Evolutionary conservation across 2,888 invertebrate genomes (phyloP).

Genomic region (Thyatira batis): DNA sequence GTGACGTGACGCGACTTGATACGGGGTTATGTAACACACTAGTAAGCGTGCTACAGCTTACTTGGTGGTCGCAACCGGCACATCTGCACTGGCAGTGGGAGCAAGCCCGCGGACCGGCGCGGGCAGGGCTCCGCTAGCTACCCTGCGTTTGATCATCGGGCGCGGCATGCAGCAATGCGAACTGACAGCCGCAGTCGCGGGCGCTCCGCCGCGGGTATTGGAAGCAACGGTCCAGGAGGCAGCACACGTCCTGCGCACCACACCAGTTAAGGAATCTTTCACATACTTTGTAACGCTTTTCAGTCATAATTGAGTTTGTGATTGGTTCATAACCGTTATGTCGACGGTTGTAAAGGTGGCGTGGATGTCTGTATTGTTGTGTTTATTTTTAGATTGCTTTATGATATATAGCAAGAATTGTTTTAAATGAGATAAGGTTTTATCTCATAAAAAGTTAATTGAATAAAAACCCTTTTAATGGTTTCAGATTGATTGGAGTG

Average conservation of each 20-base stretch:
- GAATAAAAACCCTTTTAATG: no score
- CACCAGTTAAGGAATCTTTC: conserved; percentile 67
- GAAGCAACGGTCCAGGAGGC: conserved; percentile 94
- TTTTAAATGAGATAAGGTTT: no score
- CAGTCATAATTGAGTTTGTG: conserved; percentile 7
- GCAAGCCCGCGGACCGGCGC: conserved; percentile 75
- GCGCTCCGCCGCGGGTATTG: conserved; percentile 90
- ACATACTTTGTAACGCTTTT: conserved; percentile 39
- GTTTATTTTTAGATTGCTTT: no score
- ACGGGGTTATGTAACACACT: conserved; percentile 49
- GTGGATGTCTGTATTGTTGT: no score
- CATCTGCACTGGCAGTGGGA: conserved; percentile 76
- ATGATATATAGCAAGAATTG: no score
- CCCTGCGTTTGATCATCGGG: conserved; percentile 82
- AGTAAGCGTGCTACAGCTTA: conserved; percentile 74
- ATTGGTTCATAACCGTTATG: background rate
- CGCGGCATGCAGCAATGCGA: conserved; percentile 93
- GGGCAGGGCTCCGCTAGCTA: conserved; percentile 83
- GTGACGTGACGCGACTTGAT: conserved; percentile 31
- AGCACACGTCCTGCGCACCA: conserved; percentile 90
- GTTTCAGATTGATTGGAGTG: background rate
- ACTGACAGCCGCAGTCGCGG: conserved; percentile 95
- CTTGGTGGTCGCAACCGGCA: conserved; percentile 78
- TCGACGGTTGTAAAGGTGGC: background rate
- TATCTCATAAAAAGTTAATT: no score